These are phyloP conservation scores for Pharmacophagus antenor DNA, from an alignment of 2,888 invertebrate genomes.

Conservation along the genomic window DNA sequence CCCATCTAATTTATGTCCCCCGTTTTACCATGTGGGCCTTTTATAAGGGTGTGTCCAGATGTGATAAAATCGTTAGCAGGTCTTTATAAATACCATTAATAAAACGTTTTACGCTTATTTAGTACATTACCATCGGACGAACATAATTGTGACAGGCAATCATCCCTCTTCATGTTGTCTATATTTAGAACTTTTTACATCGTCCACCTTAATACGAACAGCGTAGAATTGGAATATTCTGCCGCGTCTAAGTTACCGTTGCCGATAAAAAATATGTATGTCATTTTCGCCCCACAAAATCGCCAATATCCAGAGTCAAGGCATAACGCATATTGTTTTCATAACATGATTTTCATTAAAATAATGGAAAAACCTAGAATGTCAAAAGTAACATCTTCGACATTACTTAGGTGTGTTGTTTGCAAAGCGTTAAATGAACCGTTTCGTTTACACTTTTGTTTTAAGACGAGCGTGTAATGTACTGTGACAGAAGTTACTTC, in stretches of 20 bases:
- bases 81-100: not conserved
- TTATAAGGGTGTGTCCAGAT: slow-evolving; percentile 12
- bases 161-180: too few relatives aligned
- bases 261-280: not conserved
- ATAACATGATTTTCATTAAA: not conserved
- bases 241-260: too few relatives aligned
- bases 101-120: not conserved
- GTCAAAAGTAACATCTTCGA: not conserved
- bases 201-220: too few relatives aligned
- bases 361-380: not conserved
- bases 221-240: too few relatives aligned
- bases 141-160: too few relatives aligned
- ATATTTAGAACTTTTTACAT: too few relatives aligned
- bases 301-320: not conserved
- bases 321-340: not conserved
- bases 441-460: slow-evolving; percentile 22
- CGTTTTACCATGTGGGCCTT: slow-evolving; percentile 13
- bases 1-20: slow-evolving; percentile 22
- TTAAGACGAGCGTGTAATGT: slow-evolving; percentile 33
- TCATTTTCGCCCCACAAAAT: not conserved
- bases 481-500: slow-evolving; percentile 27
- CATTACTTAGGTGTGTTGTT: not conserved
- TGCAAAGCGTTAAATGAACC: slow-evolving; percentile 20
- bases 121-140: not conserved
- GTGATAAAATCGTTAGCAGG: not conserved